phyloP scores from a whole-genome alignment of 2,797 vertebrate species.

The Choloepus didactylus region DNA sequence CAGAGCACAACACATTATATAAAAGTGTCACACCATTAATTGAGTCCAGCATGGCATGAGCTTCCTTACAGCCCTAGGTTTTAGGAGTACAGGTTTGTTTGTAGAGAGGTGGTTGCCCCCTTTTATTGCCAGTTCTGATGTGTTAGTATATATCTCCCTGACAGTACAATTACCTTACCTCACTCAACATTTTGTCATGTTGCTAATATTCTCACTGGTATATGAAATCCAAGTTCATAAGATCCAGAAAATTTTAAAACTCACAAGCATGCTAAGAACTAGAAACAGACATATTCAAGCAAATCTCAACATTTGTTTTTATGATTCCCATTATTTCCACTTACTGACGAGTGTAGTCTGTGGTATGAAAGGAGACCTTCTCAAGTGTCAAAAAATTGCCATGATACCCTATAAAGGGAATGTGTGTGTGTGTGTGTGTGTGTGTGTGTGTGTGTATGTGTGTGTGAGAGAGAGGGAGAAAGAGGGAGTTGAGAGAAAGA shows the following conservation, averaged over 20 bases:
- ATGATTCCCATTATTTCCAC: not conserved
- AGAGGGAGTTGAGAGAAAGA: no score
- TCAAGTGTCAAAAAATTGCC: conserved; percentile 28
- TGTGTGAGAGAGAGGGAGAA: no score
- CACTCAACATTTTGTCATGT: not conserved
- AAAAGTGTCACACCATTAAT: not conserved
- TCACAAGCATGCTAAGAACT: not conserved
- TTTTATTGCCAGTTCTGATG: not conserved
- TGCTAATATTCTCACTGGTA: conserved; percentile 1
- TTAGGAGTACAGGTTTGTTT: not conserved
- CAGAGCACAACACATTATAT: not conserved
- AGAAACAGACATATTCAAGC: conserved; percentile 1
- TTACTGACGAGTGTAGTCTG: not conserved
- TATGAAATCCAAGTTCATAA: conserved; percentile 1
- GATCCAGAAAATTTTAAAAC: not conserved
- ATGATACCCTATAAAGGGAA: not conserved
- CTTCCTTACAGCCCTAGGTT: not conserved
- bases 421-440: no score
- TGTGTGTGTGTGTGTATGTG: no score
- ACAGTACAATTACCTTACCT: not conserved
- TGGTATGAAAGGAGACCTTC: not conserved
- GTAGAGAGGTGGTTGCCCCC: not conserved
- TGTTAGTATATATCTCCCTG: not conserved
- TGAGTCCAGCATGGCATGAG: not conserved
- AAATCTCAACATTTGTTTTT: not conserved